phyloP scores from a whole-genome alignment of 2,797 vertebrate genomes.

The Pipistrellus pygmaeus region DNA sequence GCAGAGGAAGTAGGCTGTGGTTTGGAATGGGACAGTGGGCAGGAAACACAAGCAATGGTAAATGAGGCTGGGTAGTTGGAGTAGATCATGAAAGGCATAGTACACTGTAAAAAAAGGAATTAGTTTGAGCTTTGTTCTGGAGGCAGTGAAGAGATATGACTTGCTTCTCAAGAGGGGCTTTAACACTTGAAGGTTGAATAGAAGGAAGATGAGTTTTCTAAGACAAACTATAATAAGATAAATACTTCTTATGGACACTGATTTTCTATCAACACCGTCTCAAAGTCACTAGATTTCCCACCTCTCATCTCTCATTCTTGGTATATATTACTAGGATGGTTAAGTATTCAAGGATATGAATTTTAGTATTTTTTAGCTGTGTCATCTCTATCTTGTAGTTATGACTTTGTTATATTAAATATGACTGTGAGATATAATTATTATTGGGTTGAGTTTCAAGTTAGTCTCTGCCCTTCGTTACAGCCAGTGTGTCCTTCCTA shows the following conservation, averaged over 20 bases:
- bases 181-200: not conserved
- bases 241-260: not conserved
- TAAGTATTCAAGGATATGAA: constrained; percentile 2
- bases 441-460: not conserved
- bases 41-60: not conserved
- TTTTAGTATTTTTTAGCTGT: not conserved
- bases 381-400: not conserved
- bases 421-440: not conserved
- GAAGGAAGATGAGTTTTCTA: not conserved
- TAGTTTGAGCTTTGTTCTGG: not conserved
- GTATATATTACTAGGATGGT: not conserved
- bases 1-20: fast-evolving
- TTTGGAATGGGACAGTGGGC: not conserved
- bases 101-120: not conserved
- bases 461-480: not conserved
- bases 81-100: not conserved
- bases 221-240: not conserved
- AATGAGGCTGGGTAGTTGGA: not conserved
- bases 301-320: not conserved
- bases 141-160: not conserved
- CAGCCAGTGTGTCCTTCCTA: not conserved
- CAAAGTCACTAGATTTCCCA: not conserved
- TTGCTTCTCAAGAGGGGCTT: not conserved
- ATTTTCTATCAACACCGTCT: not conserved
- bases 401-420: constrained; percentile 5